Percentiles rank a stretch among this genome's conserved stretches.
phyloP scores from a whole-genome alignment of 1,140 invertebrate genomes.

The Diorhabda elongata region DNA sequence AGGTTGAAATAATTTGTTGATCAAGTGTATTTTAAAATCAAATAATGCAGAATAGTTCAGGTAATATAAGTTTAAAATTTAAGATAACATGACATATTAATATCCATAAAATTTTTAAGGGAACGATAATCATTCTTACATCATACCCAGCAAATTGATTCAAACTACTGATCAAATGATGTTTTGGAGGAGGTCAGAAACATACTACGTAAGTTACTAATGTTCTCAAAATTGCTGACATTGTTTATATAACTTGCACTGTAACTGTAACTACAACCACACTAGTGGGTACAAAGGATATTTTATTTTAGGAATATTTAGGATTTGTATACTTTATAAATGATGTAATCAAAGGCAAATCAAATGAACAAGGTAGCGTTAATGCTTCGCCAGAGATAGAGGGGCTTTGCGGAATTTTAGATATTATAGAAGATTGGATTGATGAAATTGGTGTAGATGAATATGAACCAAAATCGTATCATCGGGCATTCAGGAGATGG shows the following conservation, averaged over 20 bases:
- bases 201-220: slow-evolving; percentile 62
- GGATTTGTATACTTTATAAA: slow-evolving; percentile 85
- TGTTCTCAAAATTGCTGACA: not conserved
- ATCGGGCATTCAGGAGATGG: slow-evolving; percentile 88
- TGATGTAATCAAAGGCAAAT: slow-evolving; percentile 76
- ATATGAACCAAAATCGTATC: slow-evolving; percentile 94
- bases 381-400: slow-evolving; percentile 58
- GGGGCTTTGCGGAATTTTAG: slow-evolving; percentile 66
- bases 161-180: slow-evolving; percentile 68
- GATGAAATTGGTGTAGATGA: slow-evolving; percentile 85
- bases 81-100: no score
- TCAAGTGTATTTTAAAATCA: no score
- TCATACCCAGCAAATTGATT: slow-evolving; percentile 65
- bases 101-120: slow-evolving; percentile 29
- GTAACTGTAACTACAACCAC: no score
- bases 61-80: no score
- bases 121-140: slow-evolving; percentile 57
- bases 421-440: slow-evolving; percentile 71
- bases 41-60: no score
- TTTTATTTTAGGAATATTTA: slow-evolving; percentile 67
- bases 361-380: slow-evolving; percentile 55
- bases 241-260: no score
- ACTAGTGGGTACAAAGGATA: not conserved
- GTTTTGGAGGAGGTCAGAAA: slow-evolving; percentile 79
- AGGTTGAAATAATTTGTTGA: no score